Evolutionary conservation across 2,797 vertebrate genomes (phyloP), one percentile per base, ranked within the genome.

Genomic region (Denticeps clupeoides): DNA sequence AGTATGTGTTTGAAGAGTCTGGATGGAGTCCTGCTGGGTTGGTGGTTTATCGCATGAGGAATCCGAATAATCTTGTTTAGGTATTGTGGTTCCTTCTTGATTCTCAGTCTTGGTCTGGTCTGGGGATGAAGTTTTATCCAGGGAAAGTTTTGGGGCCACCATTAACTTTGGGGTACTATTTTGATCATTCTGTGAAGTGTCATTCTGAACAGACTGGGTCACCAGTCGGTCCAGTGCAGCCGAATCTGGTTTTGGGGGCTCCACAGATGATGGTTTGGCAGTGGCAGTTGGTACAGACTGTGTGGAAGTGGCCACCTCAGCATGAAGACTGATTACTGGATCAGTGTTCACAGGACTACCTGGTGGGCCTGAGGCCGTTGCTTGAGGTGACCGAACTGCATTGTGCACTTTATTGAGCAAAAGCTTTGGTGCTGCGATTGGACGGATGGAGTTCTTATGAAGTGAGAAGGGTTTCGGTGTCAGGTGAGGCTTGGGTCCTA

Each of bases 401-500:
- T n/a, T n/a, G n/a, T n/a, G n/a, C n/a, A n/a, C n/a, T n/a, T 23
- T 26, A 12, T 5, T 12, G 29, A 4, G 22, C 22, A 23, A 11
- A 2, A 12, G 9, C 35, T 71, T 70, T 11, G 79, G 62, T 5
- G 80, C 64, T 0, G 62, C 7, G 16, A 76, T 49, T 1, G 86
- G 69, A 1, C 77, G 60, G 15, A 82, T 77, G 35, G 57, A 44
- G 7, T 69, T 68, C 24, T 70, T 83, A 40, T 89, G 86, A 26
- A 79, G 72, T 16, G 75, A 81, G 63, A 93, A 95, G 6, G 90
- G 90, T 27, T 85, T 93, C 2, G 93, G 86, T 47, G 85, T 51
- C 1, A 91, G 73, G 0, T 69, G 73, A 0, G 89, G 85, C 62
- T 86, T 85, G 1, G 81, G 62, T 2, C 55, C 56, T 9, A 74